phyloP scores from a whole-genome alignment of 2,797 vertebrate species.

The Champsocephalus gunnari region DNA sequence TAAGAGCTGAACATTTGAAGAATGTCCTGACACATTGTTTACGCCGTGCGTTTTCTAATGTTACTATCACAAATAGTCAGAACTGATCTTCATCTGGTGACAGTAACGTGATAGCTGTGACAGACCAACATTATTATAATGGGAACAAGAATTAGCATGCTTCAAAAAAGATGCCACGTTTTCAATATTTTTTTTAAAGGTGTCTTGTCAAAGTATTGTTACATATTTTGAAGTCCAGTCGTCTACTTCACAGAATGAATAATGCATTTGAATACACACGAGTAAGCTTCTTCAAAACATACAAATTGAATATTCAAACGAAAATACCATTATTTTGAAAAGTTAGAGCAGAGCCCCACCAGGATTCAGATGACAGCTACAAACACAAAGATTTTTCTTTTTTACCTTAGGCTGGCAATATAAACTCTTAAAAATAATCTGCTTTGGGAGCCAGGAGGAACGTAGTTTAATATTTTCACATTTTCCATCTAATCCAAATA shows the following conservation, averaged over 20 bases:
- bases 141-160: constrained; percentile 51
- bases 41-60: constrained; percentile 49
- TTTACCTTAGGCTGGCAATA: constrained; percentile 39
- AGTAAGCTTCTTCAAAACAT: constrained; percentile 30
- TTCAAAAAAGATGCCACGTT: constrained; percentile 48
- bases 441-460: constrained; percentile 40
- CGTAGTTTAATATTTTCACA: constrained; percentile 40
- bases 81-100: constrained; percentile 62
- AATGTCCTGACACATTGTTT: constrained; percentile 64
- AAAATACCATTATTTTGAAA: constrained; percentile 43
- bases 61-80: constrained; percentile 61
- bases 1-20: constrained; percentile 55
- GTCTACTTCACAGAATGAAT: constrained; percentile 47
- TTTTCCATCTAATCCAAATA: constrained; percentile 35
- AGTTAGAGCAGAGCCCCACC: constrained; percentile 31
- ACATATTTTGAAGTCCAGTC: constrained; percentile 55
- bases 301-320: constrained; percentile 25
- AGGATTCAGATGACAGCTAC: constrained; percentile 44
- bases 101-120: constrained; percentile 67
- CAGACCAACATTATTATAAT: constrained; percentile 69
- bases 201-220: constrained; percentile 53
- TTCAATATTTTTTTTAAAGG: constrained; percentile 52
- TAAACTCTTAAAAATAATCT: constrained; percentile 52
- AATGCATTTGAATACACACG: constrained; percentile 50
- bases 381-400: constrained; percentile 32